phyloP scores from a whole-genome alignment of 2,113 vertebrate genomes.

The Nettapus auritus region DNA sequence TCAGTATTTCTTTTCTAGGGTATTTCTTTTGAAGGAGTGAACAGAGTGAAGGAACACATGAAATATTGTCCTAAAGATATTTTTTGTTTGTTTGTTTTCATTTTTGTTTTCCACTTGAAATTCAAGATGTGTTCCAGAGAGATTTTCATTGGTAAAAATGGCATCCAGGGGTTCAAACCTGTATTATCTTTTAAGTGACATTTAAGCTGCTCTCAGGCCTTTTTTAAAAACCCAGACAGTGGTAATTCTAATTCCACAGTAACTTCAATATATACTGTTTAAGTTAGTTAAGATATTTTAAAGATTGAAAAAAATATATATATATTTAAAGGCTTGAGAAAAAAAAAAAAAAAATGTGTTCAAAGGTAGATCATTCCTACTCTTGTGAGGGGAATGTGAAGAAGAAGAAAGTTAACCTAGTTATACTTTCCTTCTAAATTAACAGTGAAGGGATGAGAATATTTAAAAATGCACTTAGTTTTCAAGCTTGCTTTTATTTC shows the following conservation, averaged over 20 bases:
- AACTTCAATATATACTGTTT: neutral
- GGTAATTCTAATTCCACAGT: neutral
- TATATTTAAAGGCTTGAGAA: neutral
- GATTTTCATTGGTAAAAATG: neutral
- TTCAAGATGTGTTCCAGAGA: neutral
- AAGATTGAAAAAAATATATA: neutral
- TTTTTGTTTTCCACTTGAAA: neutral
- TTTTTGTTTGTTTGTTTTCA: too few species aligned
- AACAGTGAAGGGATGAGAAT: neutral
- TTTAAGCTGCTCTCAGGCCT: neutral
- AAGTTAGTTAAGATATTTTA: neutral
- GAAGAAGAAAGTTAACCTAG: neutral
- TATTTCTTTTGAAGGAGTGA: neutral
- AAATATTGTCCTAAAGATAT: neutral
- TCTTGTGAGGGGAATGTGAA: neutral
- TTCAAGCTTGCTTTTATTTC: neutral
- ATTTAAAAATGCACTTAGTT: neutral
- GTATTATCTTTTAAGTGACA: neutral
- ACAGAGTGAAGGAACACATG: neutral
- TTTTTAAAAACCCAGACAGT: neutral
- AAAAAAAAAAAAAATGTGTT: neutral
- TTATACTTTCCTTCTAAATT: neutral
- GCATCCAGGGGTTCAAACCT: fast-evolving
- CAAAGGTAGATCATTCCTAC: neutral
- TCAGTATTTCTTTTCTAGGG: neutral